Evolutionary conservation across 2,113 vertebrate genomes (phyloP), one percentile per base, ranked within the genome.

Genomic region (Microtus oregoni): DNA sequence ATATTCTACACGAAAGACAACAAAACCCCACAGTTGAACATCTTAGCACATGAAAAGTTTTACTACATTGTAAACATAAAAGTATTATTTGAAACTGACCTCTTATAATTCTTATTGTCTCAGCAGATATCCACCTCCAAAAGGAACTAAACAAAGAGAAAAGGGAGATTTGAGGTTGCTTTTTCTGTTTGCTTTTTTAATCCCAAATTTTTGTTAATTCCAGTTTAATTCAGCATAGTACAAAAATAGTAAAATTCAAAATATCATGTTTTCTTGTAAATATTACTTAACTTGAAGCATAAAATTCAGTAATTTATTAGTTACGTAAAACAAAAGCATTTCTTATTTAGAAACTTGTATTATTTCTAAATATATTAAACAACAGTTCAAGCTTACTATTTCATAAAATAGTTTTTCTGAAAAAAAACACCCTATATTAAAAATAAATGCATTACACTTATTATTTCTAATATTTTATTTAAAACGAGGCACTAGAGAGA

Each of bases 71-170:
- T 68, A 97, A 95, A 95, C 7, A 79, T 3, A 0, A 97, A 95
- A 87, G 1, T 13, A 83, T 96, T 94, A 91, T 92, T 73, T 97
- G 78, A 95, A 94, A 98, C 98, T 97, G 26, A 99, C 98, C 98
- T 99, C 98, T 98, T 32, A 97, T 10, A 97, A 99, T 95, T 94
- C 98, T 97, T 97, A 97, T 90, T 97, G 98, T 81, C 92, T 98
- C 98, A 97, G 98, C 85, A 96, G 98, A 98, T 87, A 99, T 91
- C 98, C 98, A 98, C 98, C 68, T 98, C 98, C 98, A 98, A 97
- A 99, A 98, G 0, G 98, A 98, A 98, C 98, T 99, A 97, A 76
- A 98, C 35, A 97, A 75, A 98, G 38, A 97, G 81, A 97, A 63
- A 95, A 55, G 63, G 82, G 0, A 97, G 67, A 97, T 83, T 93